Base-by-base conservation (phyloP, 2,113 vertebrate genomes). In the Mustela lutreola region DNA sequence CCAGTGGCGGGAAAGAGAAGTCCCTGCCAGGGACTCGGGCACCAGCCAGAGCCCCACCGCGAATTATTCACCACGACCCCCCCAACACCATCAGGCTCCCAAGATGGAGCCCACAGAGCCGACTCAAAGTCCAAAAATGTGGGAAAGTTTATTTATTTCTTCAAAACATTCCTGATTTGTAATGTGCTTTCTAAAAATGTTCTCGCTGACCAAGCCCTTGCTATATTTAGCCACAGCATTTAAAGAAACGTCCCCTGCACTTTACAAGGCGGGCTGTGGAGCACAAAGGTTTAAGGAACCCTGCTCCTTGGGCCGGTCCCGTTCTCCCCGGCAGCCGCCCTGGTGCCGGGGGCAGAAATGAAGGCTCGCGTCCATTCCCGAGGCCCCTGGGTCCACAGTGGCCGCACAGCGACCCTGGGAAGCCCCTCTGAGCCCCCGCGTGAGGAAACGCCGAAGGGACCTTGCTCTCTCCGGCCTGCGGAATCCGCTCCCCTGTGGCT, bases 81-180 rank as follows among this genome's bases (percentile, higher is more conserved):
- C 2, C 50, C 50, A 1, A 24, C 14, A 12, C 33, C 14, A 10
- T 71, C 75, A 10, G 42, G 96, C 56, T 0, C 97, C 99, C 99
- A 98, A 99, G 99, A 99, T 99, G 98, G 98, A 98, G 96, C 99
- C 99, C 96, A 89, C 98, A 98, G 98, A 97, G 98, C 99, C 96
- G 97, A 98, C 99, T 99, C 97, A 58, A 99, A 99, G 98, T 99
- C 98, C 99, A 99, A 98, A 99, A 99, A 99, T 99, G 99, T 99
- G 99, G 99, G 99, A 99, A 99, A 99, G 99, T 99, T 99, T 99
- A 99, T 99, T 99, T 99, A 99, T 99, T 99, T 99, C 99, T 99
- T 99, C 98, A 97, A 96, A 99, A 99, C 99, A 99, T 99, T 99
- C 99, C 99, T 99, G 99, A 99, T 99, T 99, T 95, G 99, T 99